These are phyloP conservation scores for Andrena trimmerana DNA, from an alignment of 2,888 invertebrate genomes.

Conservation along the genomic window DNA sequence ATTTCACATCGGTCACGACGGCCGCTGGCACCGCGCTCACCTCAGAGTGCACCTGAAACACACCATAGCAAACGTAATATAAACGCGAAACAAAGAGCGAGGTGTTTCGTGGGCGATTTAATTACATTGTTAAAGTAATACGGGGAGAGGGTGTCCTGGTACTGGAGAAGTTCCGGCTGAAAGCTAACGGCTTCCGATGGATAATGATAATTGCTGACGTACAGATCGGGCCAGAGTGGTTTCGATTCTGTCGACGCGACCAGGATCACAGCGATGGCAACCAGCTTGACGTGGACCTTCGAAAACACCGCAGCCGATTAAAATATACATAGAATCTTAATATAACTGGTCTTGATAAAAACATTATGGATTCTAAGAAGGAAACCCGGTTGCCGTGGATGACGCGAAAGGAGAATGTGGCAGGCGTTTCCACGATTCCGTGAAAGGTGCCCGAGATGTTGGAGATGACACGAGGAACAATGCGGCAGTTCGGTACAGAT, in stretches of 20 bases:
- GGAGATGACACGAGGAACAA: slow-evolving; percentile 26
- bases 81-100: too few relatives aligned
- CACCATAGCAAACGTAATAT: not conserved
- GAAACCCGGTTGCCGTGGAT: not conserved
- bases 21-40: slow-evolving; percentile 53
- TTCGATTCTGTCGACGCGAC: slow-evolving; percentile 50
- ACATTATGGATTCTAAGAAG: not conserved
- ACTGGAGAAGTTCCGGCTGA: slow-evolving; percentile 50
- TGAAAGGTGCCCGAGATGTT: not conserved
- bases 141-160: slow-evolving; percentile 56
- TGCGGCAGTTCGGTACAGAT: slow-evolving; percentile 30
- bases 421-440: not conserved
- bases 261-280: slow-evolving; percentile 37
- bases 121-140: slow-evolving; percentile 67
- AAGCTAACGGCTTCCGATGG: slow-evolving; percentile 25
- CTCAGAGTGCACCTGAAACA: slow-evolving; percentile 46
- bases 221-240: slow-evolving; percentile 46
- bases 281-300: slow-evolving; percentile 38
- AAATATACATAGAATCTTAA: not conserved
- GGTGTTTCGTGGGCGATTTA: not conserved
- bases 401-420: not conserved
- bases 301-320: slow-evolving; percentile 2
- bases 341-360: not conserved
- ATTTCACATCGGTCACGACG: slow-evolving; percentile 60
- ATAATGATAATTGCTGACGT: slow-evolving; percentile 36